phyloP scores from a whole-genome alignment of 2,888 invertebrate genomes.

The Sphaeridia pumilis region DNA sequence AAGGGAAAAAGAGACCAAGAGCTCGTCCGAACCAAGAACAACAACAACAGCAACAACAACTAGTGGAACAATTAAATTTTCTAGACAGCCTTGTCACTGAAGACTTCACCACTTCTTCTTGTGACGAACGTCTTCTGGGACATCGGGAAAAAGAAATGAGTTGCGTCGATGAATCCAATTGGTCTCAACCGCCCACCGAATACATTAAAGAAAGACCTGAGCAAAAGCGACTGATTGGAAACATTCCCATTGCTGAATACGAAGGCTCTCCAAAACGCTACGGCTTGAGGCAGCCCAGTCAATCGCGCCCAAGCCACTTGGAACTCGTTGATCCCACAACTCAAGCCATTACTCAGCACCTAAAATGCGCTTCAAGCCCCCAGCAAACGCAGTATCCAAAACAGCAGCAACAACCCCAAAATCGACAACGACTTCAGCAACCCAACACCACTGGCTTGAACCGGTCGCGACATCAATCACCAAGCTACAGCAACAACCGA shows the following conservation, averaged over 20 bases:
- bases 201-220: too few species aligned
- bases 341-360: conserved; percentile 4
- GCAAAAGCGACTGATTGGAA: conserved; percentile 55
- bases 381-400: too few species aligned
- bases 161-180: conserved; percentile 30
- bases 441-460: too few species aligned
- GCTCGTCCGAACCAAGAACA: conserved; percentile 12
- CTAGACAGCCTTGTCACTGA: conserved; percentile 14
- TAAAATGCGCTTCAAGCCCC: not conserved
- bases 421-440: too few species aligned
- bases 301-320: conserved; percentile 30
- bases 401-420: too few species aligned
- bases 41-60: too few species aligned
- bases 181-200: conserved; percentile 11
- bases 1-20: conserved; percentile 16
- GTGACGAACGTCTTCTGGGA: conserved; percentile 2
- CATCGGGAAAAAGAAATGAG: conserved; percentile 19
- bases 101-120: not conserved
- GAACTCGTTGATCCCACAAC: conserved; percentile 29
- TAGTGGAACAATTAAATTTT: conserved; percentile 17
- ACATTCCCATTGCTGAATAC: conserved; percentile 82
- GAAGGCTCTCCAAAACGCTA: conserved; percentile 77
- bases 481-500: not conserved
- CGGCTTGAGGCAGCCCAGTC: conserved; percentile 31
- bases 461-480: not conserved